These are phyloP conservation scores for Vollenhovia emeryi DNA, from an alignment of 1,140 invertebrate genomes.

Conservation along the genomic window DNA sequence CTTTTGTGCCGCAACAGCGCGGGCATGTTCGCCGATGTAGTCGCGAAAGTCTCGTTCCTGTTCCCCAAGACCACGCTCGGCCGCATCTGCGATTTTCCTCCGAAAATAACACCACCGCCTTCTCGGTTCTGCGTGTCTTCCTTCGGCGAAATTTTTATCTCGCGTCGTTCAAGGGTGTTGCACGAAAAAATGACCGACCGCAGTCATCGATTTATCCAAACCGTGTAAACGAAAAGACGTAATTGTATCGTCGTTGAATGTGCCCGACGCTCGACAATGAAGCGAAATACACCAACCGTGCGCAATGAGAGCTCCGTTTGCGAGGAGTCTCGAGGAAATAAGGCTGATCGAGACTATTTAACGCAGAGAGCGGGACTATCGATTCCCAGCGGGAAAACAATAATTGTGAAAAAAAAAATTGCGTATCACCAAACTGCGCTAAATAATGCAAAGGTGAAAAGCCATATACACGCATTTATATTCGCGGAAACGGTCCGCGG, in stretches of 20 bases:
- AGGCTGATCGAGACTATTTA: not conserved
- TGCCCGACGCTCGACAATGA: not conserved
- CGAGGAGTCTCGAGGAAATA: not conserved
- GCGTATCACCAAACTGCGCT: constrained; percentile 20
- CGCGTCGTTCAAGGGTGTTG: not conserved
- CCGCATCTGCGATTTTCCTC: not conserved
- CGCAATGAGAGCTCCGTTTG: not conserved
- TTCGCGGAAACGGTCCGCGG: constrained; percentile 42
- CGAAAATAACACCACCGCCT: not conserved
- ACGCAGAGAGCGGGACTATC: not conserved
- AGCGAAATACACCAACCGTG: not conserved
- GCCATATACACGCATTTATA: constrained; percentile 20
- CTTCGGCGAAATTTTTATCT: not conserved
- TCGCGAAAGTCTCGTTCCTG: constrained; percentile 1
- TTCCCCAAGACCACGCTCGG: not conserved
- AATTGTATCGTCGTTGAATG: not conserved
- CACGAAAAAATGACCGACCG: too few species aligned
- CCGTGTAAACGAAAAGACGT: not conserved
- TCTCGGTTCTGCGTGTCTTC: not conserved
- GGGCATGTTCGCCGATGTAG: not conserved
- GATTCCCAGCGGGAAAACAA: not conserved
- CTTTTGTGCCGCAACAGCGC: not conserved
- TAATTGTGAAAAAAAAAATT: not conserved
- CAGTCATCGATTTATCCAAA: not conserved
- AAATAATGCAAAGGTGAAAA: constrained; percentile 56